Evolutionary conservation across 2,797 vertebrate species (phyloP), one percentile per base, ranked within the genome.

Genomic region (Girardinus metallicus): DNA sequence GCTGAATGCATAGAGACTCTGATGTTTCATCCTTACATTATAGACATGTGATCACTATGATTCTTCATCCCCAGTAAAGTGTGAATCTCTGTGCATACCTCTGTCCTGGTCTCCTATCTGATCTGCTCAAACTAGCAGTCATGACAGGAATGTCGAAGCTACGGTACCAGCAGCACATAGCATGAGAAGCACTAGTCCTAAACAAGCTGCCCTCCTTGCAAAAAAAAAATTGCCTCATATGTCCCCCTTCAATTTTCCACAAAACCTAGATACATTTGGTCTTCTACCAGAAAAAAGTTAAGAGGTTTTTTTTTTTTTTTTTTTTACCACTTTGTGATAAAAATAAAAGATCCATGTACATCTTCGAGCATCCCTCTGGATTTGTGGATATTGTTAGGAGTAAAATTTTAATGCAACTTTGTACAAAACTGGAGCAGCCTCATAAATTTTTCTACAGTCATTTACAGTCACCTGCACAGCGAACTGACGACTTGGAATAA

Each of bases 61-160:
- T 34, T 34, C 41, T 64, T 31, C 75, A 15, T 36, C 18, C 31
- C 36, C 26, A 41, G 0, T 2, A 2, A 44, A 43, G n/a, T 53
- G 29, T 1, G 7, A 3, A 21, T 66, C 43, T 81, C 41, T 78
- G 36, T 31, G 29, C 78, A 87, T 73, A 79, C 41, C 44, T 70
- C 73, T 34, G 29, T 29, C 53, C 0, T 64, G 18, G 36, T 76
- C 57, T 83, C 55, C 74, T 29, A 4, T 84, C 68, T 74, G 80
- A 88, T 87, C 76, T 86, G 91, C 75, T 88, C 77, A n/a, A 88
- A 91, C 87, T 85, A 85, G 90, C 85, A 91, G 53, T 60, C 3
- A 5, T 78, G 57, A 64, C 23, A 88, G 82, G 88, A 91, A 88
- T 85, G 79, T 87, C 23, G 57, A 21, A 79, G 77, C 16, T 3